Evolutionary conservation across 64 coral and sea anemone genomes (phyloP).

Genomic region (Orbicella faveolata): DNA sequence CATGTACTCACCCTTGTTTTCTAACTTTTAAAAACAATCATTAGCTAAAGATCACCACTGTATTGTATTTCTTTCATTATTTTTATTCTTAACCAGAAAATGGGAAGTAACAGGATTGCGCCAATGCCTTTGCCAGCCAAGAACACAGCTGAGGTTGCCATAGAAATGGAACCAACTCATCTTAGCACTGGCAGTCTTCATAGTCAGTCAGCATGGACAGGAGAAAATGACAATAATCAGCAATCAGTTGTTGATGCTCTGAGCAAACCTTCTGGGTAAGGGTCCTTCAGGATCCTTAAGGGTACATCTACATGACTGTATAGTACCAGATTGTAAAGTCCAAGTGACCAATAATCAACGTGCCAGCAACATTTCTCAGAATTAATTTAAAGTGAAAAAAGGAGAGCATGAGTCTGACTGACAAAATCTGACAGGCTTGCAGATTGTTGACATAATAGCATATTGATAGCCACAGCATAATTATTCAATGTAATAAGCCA

Average conservation of each 20-base stretch:
- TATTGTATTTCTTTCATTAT: neutral
- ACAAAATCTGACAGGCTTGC: too few relatives aligned
- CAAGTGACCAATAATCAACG: too few relatives aligned
- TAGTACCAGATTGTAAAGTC: too few relatives aligned
- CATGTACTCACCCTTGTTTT: too few relatives aligned
- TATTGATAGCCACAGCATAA: too few relatives aligned
- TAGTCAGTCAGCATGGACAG: constrained; percentile 14
- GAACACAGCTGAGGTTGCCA: constrained; percentile 17
- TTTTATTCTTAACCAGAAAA: constrained; percentile 20
- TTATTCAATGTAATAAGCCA: too few relatives aligned
- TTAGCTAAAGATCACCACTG: neutral
- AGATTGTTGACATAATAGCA: too few relatives aligned
- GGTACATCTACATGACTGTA: neutral
- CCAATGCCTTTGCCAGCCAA: constrained; percentile 33
- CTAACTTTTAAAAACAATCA: too few relatives aligned
- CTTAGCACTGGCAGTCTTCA: constrained; percentile 13
- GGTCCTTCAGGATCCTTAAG: too few relatives aligned
- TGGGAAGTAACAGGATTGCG: constrained; percentile 67
- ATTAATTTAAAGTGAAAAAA: too few relatives aligned
- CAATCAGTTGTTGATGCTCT: constrained; percentile 35
- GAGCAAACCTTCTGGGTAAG: constrained; percentile 57
- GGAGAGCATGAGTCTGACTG: too few relatives aligned
- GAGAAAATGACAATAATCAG: neutral
- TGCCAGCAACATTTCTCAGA: too few relatives aligned
- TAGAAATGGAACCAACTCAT: constrained; percentile 58